Percentiles rank a stretch among this genome's conserved stretches.
Evolutionary conservation across 2,888 invertebrate genomes (phyloP).

Genomic region (Lasioglossum oenotherae): DNA sequence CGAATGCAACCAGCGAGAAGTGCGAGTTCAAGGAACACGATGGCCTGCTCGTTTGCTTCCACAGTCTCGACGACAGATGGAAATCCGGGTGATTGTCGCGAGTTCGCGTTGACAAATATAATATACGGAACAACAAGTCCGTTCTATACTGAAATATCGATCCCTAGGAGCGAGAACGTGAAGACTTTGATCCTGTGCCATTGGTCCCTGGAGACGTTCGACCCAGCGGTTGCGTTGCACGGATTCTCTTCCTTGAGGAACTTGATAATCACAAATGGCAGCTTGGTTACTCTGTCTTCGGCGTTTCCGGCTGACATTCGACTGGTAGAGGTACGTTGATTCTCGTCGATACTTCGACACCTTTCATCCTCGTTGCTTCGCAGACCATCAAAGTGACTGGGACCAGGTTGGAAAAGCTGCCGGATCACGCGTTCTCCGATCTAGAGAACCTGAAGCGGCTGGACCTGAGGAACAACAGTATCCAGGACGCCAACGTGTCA

Average conservation of each 20-base stretch:
- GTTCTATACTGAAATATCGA: background rate
- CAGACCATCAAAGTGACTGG: slow-evolving; percentile 81
- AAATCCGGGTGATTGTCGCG: slow-evolving; percentile 54
- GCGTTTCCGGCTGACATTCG: slow-evolving; percentile 70
- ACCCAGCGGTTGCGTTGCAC: slow-evolving; percentile 71
- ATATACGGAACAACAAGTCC: background rate
- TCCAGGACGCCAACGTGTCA: slow-evolving; percentile 84
- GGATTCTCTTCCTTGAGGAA: slow-evolving; percentile 74
- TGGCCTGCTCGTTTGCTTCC: slow-evolving; percentile 70
- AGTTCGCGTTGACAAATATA: background rate
- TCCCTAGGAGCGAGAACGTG: slow-evolving; percentile 50
- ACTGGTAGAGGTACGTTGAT: slow-evolving; percentile 74
- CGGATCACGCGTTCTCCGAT: slow-evolving; percentile 80
- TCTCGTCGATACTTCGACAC: background rate
- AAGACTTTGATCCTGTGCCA: slow-evolving; percentile 64
- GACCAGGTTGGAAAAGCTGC: slow-evolving; percentile 78
- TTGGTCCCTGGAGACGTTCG: slow-evolving; percentile 74
- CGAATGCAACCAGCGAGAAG: slow-evolving; percentile 21
- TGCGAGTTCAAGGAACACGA: slow-evolving; percentile 60
- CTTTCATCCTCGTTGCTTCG: background rate
- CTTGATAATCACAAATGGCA: slow-evolving; percentile 74
- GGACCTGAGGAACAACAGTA: slow-evolving; percentile 86
- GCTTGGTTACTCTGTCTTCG: slow-evolving; percentile 72
- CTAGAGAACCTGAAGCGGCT: slow-evolving; percentile 85
- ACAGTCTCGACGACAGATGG: slow-evolving; percentile 67